Evolutionary conservation across 1,140 invertebrate species (phyloP).

Genomic region (Penaeus indicus): DNA sequence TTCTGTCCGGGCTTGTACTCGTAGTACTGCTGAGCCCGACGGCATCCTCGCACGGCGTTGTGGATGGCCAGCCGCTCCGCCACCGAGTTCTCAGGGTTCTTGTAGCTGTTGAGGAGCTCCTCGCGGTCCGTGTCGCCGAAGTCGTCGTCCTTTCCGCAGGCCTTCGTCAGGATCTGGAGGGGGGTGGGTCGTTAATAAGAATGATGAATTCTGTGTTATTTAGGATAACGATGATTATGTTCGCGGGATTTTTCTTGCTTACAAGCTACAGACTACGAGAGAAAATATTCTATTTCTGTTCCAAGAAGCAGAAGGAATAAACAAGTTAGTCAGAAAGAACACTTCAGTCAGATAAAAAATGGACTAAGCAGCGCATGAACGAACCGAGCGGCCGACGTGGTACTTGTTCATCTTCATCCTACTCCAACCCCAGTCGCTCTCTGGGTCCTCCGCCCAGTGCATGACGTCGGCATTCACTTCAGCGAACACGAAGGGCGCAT

Average conservation of each 20-base stretch:
- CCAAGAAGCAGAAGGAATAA: no score
- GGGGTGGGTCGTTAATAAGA: slow-evolving; percentile 74
- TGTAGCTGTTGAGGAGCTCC: slow-evolving; percentile 82
- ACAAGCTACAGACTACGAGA: no score
- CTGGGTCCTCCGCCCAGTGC: slow-evolving; percentile 77
- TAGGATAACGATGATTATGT: no score
- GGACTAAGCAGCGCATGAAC: not conserved
- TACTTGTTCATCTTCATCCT: slow-evolving; percentile 80
- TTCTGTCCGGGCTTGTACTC: slow-evolving; percentile 73
- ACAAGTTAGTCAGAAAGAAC: no score
- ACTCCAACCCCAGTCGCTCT: slow-evolving; percentile 76
- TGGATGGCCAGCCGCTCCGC: slow-evolving; percentile 79
- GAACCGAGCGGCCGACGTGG: slow-evolving; percentile 69
- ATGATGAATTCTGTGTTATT: no score
- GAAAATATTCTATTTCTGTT: no score
- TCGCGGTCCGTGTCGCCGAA: slow-evolving; percentile 78
- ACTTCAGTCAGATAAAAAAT: no score
- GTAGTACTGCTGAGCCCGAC: slow-evolving; percentile 78
- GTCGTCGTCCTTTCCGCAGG: slow-evolving; percentile 79
- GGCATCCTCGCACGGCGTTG: slow-evolving; percentile 78
- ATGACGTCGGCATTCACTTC: slow-evolving; percentile 85
- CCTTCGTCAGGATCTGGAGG: slow-evolving; percentile 82
- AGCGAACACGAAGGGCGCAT: slow-evolving; percentile 82
- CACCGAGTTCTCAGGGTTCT: slow-evolving; percentile 74
- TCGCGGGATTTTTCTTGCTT: no score